Evolutionary conservation across 2,113 vertebrate genomes (phyloP).

Genomic region (Echinops telfairi): DNA sequence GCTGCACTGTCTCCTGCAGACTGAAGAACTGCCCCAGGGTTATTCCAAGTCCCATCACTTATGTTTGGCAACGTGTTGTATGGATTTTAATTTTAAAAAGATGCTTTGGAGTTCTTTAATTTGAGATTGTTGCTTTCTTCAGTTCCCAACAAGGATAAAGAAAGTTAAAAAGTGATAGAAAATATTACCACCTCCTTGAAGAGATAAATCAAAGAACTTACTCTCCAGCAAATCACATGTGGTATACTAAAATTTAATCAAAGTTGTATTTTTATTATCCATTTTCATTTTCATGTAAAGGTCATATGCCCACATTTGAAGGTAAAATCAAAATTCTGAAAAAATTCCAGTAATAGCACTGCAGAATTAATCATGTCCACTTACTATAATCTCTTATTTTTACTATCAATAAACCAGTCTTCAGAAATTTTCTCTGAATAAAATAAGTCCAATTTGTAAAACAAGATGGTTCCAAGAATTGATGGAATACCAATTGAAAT

Average conservation of each 20-base stretch:
- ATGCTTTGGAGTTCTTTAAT: too few species aligned
- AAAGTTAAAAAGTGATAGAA: constrained; percentile 93
- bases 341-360: neutral
- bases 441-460: constrained; percentile 40
- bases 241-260: constrained; percentile 61
- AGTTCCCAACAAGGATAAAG: constrained; percentile 88
- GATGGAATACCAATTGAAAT: too few species aligned
- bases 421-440: constrained; percentile 64
- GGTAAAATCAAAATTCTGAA: constrained; percentile 22
- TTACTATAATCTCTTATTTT: constrained; percentile 68
- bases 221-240: constrained; percentile 70
- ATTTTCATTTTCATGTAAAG: neutral
- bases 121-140: too few species aligned
- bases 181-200: constrained; percentile 88
- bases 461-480: too few species aligned
- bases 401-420: constrained; percentile 53
- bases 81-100: too few species aligned
- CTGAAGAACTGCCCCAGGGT: too few species aligned
- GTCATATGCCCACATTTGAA: constrained; percentile 43
- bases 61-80: too few species aligned
- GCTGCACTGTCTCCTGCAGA: too few species aligned
- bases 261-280: constrained; percentile 51
- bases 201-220: constrained; percentile 82
- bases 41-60: too few species aligned
- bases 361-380: constrained; percentile 35